Evolutionary conservation across 2,888 invertebrate species (phyloP).

Genomic region (Tillus elongatus): DNA sequence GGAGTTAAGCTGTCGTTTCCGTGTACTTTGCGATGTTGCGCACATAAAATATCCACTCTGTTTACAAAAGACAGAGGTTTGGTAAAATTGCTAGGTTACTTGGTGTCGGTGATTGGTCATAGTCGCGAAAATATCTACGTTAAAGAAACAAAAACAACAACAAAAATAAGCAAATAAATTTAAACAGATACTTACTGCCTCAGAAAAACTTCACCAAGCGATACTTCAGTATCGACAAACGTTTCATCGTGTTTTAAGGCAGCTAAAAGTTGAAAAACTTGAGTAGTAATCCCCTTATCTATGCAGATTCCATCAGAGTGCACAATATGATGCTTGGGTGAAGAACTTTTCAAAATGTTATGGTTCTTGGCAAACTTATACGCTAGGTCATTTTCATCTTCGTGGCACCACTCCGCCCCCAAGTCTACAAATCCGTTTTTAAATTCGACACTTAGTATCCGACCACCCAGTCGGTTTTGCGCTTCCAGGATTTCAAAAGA

Average conservation of each 20-base stretch:
- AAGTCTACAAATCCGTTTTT: not conserved
- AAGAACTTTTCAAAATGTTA: constrained; percentile 1
- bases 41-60: too few relatives aligned
- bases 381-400: not conserved
- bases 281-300: too few relatives aligned
- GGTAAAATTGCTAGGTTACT: too few relatives aligned
- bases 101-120: too few relatives aligned
- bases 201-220: not conserved
- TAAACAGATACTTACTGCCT: not conserved
- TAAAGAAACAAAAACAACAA: too few relatives aligned
- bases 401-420: not conserved
- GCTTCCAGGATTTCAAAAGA: not conserved
- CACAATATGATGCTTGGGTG: not conserved
- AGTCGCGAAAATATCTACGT: too few relatives aligned
- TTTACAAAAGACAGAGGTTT: too few relatives aligned
- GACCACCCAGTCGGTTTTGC: not conserved
- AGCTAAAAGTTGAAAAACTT: too few relatives aligned
- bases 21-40: too few relatives aligned
- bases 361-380: not conserved
- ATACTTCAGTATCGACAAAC: constrained; percentile 1
- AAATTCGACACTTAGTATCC: not conserved
- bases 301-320: constrained; percentile 2
- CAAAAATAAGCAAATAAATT: too few relatives aligned
- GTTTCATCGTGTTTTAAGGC: too few relatives aligned
- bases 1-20: too few relatives aligned